Base-by-base conservation (phyloP, 2,888 invertebrate species). In the Plusia festucae region DNA sequence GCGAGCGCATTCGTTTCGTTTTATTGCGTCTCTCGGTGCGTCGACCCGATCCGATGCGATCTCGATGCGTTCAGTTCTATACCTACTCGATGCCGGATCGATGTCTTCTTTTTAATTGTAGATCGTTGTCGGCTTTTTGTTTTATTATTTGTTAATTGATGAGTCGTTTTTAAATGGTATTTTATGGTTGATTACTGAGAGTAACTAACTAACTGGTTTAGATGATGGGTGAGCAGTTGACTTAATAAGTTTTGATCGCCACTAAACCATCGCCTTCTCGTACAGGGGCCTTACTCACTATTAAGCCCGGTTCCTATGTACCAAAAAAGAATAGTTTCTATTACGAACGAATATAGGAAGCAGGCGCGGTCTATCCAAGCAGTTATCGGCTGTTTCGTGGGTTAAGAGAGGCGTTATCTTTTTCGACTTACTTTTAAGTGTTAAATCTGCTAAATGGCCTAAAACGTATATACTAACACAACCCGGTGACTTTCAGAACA, bases 1-100 rank as follows among this genome's bases (percentile, higher is more conserved):
- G 91, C 90, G 82, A 70, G 87, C 90, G 88, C 87, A 80, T 77
- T 83, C 83, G 78, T 82, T 78, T 76, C 72, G 73, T 86, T 83
- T 82, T 81, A 83, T 83, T 84, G 83, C 84, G 70, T 60, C 76
- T 74, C 73, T 65, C 79, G 71, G 88, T 83, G 81, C 90, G 79
- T 82, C 87, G 88, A 89, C 88, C 88, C 82, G 81, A 30, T 4
- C 15, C 40, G 40, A 64, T 79, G 73, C 82, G 69, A 79, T 81
- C 79, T 73, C 53, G 72, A 73, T 75, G 68, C 72, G 68, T 75
- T 73, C 70, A 60, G 67, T 63, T 69, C 73, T 73, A 73, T 80
- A 82, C 76, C 68, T 78, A 65, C 61, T 75, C 65, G 15, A 68
- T 67, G 52, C 65, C 63, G 52, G 68, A 78, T 82, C 73, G 73